A percentile compares a stretch with the other conserved stretches of the same genome.
These are phyloP conservation scores for Pogonomyrmex californicus DNA, from an alignment of 1,140 invertebrate genomes.

Conservation along the genomic window DNA sequence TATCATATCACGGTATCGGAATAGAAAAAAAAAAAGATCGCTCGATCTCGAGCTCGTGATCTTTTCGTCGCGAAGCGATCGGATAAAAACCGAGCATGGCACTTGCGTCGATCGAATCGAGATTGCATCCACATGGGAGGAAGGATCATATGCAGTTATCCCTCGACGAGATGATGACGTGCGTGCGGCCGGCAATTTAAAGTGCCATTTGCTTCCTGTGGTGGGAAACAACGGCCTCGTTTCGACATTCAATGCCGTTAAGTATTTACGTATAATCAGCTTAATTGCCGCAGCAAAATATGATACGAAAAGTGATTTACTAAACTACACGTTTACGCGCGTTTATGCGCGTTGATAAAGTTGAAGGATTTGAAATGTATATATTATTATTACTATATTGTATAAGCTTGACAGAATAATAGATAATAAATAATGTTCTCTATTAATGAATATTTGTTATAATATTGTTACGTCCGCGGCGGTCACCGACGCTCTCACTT, in stretches of 20 bases:
- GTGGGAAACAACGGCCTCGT: slow-evolving; percentile 74
- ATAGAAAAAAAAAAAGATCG: neutral
- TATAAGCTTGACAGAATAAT: too few species aligned
- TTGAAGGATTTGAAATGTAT: too few species aligned
- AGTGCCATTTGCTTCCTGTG: slow-evolving; percentile 74
- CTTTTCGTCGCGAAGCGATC: slow-evolving; percentile 46
- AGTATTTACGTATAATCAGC: slow-evolving; percentile 68
- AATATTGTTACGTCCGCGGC: too few species aligned
- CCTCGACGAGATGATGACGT: slow-evolving; percentile 63
- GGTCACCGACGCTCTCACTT: too few species aligned
- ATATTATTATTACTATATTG: too few species aligned
- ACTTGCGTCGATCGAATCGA: slow-evolving; percentile 53
- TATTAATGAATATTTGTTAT: too few species aligned
- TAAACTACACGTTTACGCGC: slow-evolving; percentile 9
- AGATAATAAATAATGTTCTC: too few species aligned
- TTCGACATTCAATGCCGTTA: slow-evolving; percentile 69
- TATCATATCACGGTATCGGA: neutral
- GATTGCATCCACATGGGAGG: slow-evolving; percentile 54
- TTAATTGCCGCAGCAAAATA: slow-evolving; percentile 60
- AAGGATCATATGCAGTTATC: slow-evolving; percentile 59
- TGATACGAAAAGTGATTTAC: slow-evolving; percentile 32
- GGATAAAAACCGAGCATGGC: slow-evolving; percentile 52
- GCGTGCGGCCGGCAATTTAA: slow-evolving; percentile 65
- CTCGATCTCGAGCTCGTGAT: slow-evolving; percentile 1
- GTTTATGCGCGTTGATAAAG: too few species aligned